These are phyloP conservation scores for Xerus rutilus DNA, from an alignment of 2,797 vertebrate species.

Conservation along the genomic window DNA sequence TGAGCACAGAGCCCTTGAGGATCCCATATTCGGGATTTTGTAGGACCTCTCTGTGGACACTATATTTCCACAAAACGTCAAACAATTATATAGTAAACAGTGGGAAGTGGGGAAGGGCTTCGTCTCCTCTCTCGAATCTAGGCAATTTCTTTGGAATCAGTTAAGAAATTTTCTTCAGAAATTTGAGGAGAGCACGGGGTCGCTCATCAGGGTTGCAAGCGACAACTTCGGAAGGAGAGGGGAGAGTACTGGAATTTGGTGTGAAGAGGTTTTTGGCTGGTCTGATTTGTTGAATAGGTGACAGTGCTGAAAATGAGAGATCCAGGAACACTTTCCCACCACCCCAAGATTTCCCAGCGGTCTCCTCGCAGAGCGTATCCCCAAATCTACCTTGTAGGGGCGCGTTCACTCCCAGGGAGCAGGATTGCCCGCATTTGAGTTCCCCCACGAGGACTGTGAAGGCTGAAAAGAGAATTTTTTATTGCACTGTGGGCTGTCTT, in stretches of 20 bases:
- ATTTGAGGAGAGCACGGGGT: background rate
- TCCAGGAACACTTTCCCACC: background rate
- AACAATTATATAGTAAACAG: background rate
- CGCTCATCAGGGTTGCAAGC: background rate
- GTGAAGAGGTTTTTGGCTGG: background rate
- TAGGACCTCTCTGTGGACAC: background rate
- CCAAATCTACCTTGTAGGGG: background rate
- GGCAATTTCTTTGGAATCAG: background rate
- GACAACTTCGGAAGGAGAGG: background rate
- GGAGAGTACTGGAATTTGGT: background rate
- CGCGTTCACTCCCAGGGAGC: background rate
- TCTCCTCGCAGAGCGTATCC: background rate
- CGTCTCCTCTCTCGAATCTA: background rate
- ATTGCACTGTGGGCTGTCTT: background rate
- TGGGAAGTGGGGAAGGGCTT: background rate
- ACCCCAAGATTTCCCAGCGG: background rate
- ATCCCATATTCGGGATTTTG: background rate
- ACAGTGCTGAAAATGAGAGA: background rate
- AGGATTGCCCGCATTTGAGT: background rate
- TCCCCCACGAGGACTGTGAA: background rate
- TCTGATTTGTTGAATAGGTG: background rate
- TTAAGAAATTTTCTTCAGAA: background rate
- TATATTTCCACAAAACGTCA: background rate
- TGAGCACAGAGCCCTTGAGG: constrained; percentile 57
- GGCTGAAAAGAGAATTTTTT: background rate